Conservation (phyloP, 2,113 vertebrate species). For the Paramormyrops kingsleyae region DNA sequence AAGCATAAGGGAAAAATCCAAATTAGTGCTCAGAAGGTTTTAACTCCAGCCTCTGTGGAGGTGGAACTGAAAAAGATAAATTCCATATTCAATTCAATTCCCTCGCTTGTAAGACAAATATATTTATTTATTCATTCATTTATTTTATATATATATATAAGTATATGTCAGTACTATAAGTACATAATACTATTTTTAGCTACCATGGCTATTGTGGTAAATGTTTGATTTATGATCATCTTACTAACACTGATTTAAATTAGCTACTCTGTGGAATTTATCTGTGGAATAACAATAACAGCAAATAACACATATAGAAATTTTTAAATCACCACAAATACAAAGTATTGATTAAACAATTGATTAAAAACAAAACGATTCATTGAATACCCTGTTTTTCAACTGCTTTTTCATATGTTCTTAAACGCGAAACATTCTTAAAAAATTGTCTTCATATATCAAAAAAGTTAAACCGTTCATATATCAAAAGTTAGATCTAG, state of each 20-base stretch:
- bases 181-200: not conserved
- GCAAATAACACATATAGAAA: not conserved
- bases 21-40: constrained; percentile 3
- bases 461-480: not conserved
- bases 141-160: not conserved
- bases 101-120: constrained; percentile 4
- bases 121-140: not conserved
- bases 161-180: not conserved
- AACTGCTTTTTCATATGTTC: not conserved
- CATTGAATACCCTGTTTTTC: not conserved
- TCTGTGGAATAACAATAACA: not conserved
- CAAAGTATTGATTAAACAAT: not conserved
- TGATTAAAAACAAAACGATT: not conserved
- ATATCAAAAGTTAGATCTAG: not conserved
- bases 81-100: constrained; percentile 1
- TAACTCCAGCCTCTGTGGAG: not conserved
- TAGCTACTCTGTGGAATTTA: not conserved
- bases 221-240: not conserved
- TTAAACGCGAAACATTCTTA: not conserved
- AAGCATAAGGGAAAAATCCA: not conserved
- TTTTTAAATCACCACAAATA: not conserved
- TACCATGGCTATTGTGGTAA: not conserved
- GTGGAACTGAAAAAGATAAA: not conserved
- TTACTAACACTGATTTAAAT: not conserved
- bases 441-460: not conserved